Evolutionary conservation across 2,797 vertebrate genomes (phyloP).

Genomic region (Chelon labrosus): DNA sequence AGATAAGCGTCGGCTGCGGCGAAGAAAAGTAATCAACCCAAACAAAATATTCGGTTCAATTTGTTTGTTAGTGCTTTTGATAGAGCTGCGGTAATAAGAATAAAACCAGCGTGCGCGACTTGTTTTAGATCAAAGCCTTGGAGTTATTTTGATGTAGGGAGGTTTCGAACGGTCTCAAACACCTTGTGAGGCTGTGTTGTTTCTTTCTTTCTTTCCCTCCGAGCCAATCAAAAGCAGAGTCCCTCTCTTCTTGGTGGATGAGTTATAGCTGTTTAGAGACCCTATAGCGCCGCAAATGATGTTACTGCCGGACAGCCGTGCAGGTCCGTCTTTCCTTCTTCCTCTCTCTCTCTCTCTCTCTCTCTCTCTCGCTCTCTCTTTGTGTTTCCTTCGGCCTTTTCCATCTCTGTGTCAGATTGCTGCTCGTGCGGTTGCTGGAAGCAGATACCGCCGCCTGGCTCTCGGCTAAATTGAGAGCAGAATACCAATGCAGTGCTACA

Average conservation of each 20-base stretch:
- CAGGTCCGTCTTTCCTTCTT: conserved; percentile 13
- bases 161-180: conserved; percentile 5
- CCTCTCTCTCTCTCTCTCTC: conserved; percentile 23
- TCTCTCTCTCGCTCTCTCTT: conserved; percentile 33
- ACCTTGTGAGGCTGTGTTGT: conserved; percentile 8
- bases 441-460: conserved; percentile 71
- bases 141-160: conserved; percentile 37
- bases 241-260: background rate
- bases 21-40: conserved; percentile 29
- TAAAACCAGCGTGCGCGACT: conserved; percentile 22
- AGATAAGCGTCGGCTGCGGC: conserved; percentile 39
- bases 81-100: conserved; percentile 35
- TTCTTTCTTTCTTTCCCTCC: background rate
- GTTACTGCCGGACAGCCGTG: conserved; percentile 19
- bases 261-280: conserved; percentile 24
- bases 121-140: conserved; percentile 46
- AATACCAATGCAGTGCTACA: conserved; percentile 79
- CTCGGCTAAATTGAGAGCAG: conserved; percentile 77
- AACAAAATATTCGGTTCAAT: conserved; percentile 35
- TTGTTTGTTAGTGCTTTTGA: conserved; percentile 35
- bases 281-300: conserved; percentile 15
- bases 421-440: conserved; percentile 65
- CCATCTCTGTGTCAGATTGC: conserved; percentile 72
- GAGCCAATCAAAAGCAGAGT: background rate
- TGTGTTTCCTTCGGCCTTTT: conserved; percentile 45